phyloP scores from a whole-genome alignment of 2,113 vertebrate genomes.

The Cyrtonyx montezumae region DNA sequence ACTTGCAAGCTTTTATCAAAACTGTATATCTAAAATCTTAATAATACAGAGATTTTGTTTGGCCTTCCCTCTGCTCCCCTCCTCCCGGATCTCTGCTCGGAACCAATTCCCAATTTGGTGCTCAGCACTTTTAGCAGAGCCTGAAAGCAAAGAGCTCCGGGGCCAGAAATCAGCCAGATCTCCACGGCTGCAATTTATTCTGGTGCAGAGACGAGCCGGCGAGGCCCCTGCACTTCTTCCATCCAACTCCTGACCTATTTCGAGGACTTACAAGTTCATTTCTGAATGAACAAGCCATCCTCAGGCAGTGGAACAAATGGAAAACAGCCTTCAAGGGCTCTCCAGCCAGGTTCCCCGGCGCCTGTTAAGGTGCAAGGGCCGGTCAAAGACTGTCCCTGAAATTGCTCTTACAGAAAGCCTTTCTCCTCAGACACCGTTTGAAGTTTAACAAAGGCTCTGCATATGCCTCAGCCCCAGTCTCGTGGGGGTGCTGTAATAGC shows the following conservation, averaged over 20 bases:
- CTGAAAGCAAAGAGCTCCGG: not conserved
- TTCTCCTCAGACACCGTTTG: not conserved
- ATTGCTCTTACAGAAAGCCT: not conserved
- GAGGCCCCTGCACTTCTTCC: not conserved
- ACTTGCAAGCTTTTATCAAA: conserved; percentile 84
- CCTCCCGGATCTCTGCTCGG: conserved; percentile 42
- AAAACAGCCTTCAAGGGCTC: conserved; percentile 36
- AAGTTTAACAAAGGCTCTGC: conserved; percentile 41
- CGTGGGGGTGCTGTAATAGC: conserved; percentile 44
- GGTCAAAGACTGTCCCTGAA: not conserved
- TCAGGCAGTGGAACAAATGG: conserved; percentile 53
- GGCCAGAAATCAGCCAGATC: not conserved
- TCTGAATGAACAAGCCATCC: conserved; percentile 35
- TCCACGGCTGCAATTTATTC: not conserved
- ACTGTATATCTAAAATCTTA: conserved; percentile 81
- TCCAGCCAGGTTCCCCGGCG: not conserved
- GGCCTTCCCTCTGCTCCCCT: conserved; percentile 24
- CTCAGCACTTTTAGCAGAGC: conserved; percentile 47
- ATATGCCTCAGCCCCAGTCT: not conserved
- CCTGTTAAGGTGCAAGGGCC: not conserved
- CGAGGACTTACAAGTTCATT: conserved; percentile 49
- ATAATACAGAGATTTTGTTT: conserved; percentile 59
- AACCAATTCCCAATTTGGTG: conserved; percentile 77
- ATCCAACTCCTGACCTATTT: conserved; percentile 30
- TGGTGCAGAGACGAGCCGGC: not conserved